A percentile compares a stretch with the other conserved stretches of the same genome.
Evolutionary conservation across 2,888 invertebrate genomes (phyloP).

Genomic region (Dicycla oo): DNA sequence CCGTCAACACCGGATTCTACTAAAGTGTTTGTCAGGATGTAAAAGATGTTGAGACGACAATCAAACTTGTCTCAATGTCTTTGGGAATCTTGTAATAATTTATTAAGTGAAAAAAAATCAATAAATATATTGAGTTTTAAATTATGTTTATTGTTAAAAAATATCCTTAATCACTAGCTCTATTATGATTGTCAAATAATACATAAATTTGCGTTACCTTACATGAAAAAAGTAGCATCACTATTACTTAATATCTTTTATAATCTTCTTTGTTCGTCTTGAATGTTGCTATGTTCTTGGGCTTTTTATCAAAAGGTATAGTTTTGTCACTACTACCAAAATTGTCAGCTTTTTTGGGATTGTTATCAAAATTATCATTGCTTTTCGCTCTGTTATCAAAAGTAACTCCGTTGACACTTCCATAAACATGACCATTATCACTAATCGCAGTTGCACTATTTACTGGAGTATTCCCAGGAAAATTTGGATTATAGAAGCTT

Average conservation of each 20-base stretch:
- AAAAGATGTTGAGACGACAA: slow-evolving; percentile 81
- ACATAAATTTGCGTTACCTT: not conserved
- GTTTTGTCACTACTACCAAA: slow-evolving; percentile 38
- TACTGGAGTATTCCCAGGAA: slow-evolving; percentile 67
- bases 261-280: slow-evolving; percentile 1
- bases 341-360: slow-evolving; percentile 27
- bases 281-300: slow-evolving; percentile 20
- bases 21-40: slow-evolving; percentile 57
- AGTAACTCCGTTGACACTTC: slow-evolving; percentile 74
- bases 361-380: slow-evolving; percentile 25
- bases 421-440: slow-evolving; percentile 78
- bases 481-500: slow-evolving; percentile 73
- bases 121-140: slow-evolving; percentile 71
- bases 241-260: not conserved
- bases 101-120: slow-evolving; percentile 59
- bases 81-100: slow-evolving; percentile 51
- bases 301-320: slow-evolving; percentile 30
- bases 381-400: slow-evolving; percentile 71
- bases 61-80: slow-evolving; percentile 81
- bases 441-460: slow-evolving; percentile 74
- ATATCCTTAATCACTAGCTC: slow-evolving; percentile 13
- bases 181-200: slow-evolving; percentile 1
- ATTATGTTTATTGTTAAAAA: slow-evolving; percentile 51
- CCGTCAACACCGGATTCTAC: slow-evolving; percentile 80
- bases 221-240: not conserved